Base-by-base conservation (phyloP, 2,113 vertebrate species). In the Eulemur macaco region DNA sequence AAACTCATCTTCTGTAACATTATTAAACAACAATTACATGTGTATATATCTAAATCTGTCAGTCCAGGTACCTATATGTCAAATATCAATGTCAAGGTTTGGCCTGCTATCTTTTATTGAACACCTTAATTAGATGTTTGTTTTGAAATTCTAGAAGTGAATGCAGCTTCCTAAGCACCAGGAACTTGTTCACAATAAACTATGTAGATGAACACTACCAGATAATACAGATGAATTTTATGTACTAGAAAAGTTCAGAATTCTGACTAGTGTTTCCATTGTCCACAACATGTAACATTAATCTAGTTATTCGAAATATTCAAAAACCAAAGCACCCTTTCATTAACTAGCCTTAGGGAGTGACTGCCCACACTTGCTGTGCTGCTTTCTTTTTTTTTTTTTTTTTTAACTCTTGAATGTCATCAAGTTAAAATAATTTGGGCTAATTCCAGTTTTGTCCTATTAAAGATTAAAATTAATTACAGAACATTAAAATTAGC, bases 401-500 rank as follows among this genome's bases (percentile, higher is more conserved):
- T 34, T 84, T 71, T 86, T 31, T 50, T 8, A 68, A 64, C 42
- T 68, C 68, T 76, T 84, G 86, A 88, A 80, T 89, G 34, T 81
- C 27, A 60, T 86, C 69, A 96, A 87, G 25, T 76, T 52, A 95
- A 95, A 89, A 80, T 50, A 78, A 60, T 34, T 91, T 91, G 76
- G 34, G 39, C 13, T 91, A 64, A 94, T 86, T 94, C n/a, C 63
- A 89, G 73, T 86, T 96, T 76, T 96, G 92, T 96, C 80, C 81
- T 87, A 84, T 94, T 93, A 92, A 87, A 95, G 69, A 92, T 96
- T 93, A 83, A 92, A 94, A 92, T 94, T 92, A 86, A 87, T 92
- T 50, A 95, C 56, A 83, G 63, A 92, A 71, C 96, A 89, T 80
- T 97, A 86, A 95, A 96, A 97, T 95, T 82, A 95, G 9, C 77